These are phyloP conservation scores for Nyctibius bracteatus DNA, from an alignment of 2,113 vertebrate species.

Conservation along the genomic window DNA sequence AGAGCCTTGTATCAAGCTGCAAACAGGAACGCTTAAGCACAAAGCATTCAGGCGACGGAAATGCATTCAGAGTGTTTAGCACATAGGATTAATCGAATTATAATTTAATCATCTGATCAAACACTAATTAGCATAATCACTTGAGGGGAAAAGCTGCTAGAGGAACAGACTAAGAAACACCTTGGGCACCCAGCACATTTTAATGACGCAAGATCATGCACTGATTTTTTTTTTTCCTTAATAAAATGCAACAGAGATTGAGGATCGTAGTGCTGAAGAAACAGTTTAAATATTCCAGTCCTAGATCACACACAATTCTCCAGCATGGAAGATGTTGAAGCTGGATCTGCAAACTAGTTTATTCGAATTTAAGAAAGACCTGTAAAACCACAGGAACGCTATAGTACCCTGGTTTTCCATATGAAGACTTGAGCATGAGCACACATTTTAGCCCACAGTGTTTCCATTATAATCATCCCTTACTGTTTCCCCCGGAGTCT, in stretches of 20 bases:
- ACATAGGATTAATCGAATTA: constrained; percentile 85
- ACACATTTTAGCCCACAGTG: background rate
- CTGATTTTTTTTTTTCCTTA: background rate
- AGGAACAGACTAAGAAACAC: constrained; percentile 77
- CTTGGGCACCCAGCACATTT: constrained; percentile 72
- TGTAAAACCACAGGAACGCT: background rate
- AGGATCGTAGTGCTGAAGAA: background rate
- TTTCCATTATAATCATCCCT: background rate
- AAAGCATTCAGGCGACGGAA: constrained; percentile 75
- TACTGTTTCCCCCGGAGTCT: background rate
- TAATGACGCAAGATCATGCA: constrained; percentile 11
- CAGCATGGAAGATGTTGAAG: background rate
- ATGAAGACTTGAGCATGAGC: background rate
- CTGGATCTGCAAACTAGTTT: background rate
- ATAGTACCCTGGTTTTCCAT: background rate
- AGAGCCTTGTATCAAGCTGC: background rate
- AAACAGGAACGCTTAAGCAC: constrained; percentile 47
- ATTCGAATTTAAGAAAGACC: background rate
- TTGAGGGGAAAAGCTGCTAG: constrained; percentile 83
- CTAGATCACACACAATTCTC: background rate
- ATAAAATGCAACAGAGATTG: background rate
- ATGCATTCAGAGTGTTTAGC: constrained; percentile 84
- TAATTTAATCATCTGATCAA: constrained; percentile 97
- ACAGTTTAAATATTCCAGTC: background rate
- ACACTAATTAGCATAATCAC: constrained; percentile 92